Base-by-base conservation (phyloP, 2,113 vertebrate genomes). In the Climacteris rufus region DNA sequence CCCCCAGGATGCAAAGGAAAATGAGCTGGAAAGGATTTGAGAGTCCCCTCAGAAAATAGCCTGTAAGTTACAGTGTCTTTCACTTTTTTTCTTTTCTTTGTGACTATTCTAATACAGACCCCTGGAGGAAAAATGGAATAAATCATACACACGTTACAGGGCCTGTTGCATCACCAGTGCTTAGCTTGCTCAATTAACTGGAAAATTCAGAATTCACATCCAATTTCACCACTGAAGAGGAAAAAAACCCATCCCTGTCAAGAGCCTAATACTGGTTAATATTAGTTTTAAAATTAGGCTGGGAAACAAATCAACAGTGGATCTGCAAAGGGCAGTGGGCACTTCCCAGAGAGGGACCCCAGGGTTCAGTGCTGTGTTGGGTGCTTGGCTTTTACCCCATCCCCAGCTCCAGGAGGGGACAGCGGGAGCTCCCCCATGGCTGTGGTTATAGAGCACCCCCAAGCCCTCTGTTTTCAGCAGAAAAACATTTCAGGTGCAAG, bases 161-260 rank as follows among this genome's bases (percentile, higher is more conserved):
- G 52, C 60, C 52, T 52, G 49, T 65, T 90, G 63, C 75, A 65
- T 80, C 83, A 83, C 60, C 59, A 89, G 69, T 40, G 81, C 87
- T 96, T 85, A 83, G 56, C 89, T 82, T 92, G 97, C 90, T 97
- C 88, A 91, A 96, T 94, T 97, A 96, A 90, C 93, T 94, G 96
- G 92, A 95, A 97, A 97, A 97, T 96, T 93, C 93, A 87, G 87
- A 92, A 97, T 97, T 94, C 93, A 94, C 71, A 91, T 92, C 78
- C 90, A 94, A 76, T 96, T 96, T 96, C 59, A 52, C 77, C 71
- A 85, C 17, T 84, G 90, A 91, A 45, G 76, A 72, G 64, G 68
- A 76, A 83, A 76, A 83, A 89, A 91, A 5, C 35, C 44, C 52
- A 71, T 80, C 78, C 60, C 88, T 92, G 77, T 60, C 94, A 81